Evolutionary conservation across 2,113 vertebrate genomes (phyloP), one percentile per base, ranked within the genome.

Genomic region (Rhinichthys klamathensis): DNA sequence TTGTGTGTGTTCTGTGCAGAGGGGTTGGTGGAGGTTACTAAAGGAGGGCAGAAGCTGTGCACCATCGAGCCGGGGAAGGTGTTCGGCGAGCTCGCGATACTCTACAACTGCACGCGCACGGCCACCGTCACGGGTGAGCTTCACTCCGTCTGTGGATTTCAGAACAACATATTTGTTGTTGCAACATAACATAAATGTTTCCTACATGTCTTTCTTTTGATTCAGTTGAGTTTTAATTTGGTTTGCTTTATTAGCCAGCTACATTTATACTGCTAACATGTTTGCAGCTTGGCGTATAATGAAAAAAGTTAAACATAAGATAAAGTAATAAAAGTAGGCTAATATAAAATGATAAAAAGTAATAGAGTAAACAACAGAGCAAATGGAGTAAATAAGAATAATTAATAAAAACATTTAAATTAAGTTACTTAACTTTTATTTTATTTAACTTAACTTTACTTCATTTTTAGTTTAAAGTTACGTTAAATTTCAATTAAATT

Each of bases 41-140:
- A 94, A 88, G 90, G 92, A 32, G 91, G 86, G 0, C 90, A 92
- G 86, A 94, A 91, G 49, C 84, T 94, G 2, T 95, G 93, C 84
- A 88, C 67, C 87, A 95, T 95, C 13, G 90, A 88, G 0, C 91
- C 90, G 0, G 93, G 92, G 0, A 94, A 91, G 6, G 93, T 94
- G n/a, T 95, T 95, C 11, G 94, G 94, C 56, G 93, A 95, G 30
- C 87, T 95, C 38, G 94, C 94, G 6, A 92, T 95, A 77, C 89
- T 95, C 35, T 95, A 95, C 90, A 94, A 95, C 92, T 95, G 94
- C 89, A 95, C 93, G 2, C 92, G 94, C 81, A 95, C 94, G 0
- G 94, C 94, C 0, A 93, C 93, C 0, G 94, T 95, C 0, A 94
- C 93, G 89, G 94, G 79, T 81, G 38, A 81, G 58, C 10, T 46